Evolutionary conservation across 2,113 vertebrate species (phyloP), one percentile per base, ranked within the genome.

Genomic region (Nestor notabilis): DNA sequence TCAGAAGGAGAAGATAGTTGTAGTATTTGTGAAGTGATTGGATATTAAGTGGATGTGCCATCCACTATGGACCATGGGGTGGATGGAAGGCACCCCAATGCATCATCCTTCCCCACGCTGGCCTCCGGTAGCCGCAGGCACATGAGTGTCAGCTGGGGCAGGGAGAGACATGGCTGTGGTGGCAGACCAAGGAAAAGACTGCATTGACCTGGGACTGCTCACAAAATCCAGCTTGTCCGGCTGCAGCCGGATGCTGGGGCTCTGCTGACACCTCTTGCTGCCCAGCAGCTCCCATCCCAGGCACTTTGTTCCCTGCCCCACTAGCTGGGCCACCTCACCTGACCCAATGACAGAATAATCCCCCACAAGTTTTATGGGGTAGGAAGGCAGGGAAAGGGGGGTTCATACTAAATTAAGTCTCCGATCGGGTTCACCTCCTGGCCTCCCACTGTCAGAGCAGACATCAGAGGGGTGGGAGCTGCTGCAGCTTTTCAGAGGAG

Each of bases 371-470:
- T 71, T 46, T 33, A 78, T 64, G 21, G 0, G 52, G 52, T 0
- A 5, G 20, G 31, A 50, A 82, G 39, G 31, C 37, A 44, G 8
- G 15, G 19, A 7, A 74, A 68, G 35, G 31, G 79, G 80, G 56
- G 41, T n/a, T 80, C 37, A 56, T 49, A 15, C 50, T 71, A 72
- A 60, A 74, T 50, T 31, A 88, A 39, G 15, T 28, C 35, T 72
- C 82, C 0, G 2, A 27, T 18, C 3, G 8, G 14, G 23, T 47
- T 65, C 13, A 43, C 17, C 77, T 81, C 53, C 47, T 23, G 37
- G 43, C 35, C 1, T 88, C 33, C 39, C 0, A 0, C 70, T n/a
- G 20, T 15, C 0, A 0, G 52, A 14, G 37, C 35, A 10, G 27
- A 47, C 16, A 33, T 17, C 0, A 0, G 61, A 47, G 33, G 17